Evolutionary conservation across 2,888 invertebrate species (phyloP), one percentile per base, ranked within the genome.

Genomic region (Agrotis segetum): DNA sequence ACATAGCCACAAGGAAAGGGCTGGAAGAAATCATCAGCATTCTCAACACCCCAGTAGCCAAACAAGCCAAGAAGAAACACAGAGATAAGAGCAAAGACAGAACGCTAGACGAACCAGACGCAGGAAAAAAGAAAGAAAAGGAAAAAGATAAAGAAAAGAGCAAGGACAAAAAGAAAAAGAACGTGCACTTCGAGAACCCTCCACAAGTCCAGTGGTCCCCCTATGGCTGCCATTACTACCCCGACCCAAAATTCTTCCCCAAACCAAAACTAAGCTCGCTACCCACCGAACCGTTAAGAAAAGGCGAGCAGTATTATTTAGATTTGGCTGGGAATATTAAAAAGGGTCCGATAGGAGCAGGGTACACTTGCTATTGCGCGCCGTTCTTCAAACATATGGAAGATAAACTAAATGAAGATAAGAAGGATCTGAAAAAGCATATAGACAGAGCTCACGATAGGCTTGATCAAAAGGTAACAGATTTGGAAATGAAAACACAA

Each of bases 301-400:
- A 98, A 87, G 99, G 99, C 74, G 99, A 99, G 93, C 99, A 99
- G 92, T 99, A 99, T 93, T 99, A 98, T 92, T 96, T 99, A 83
- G 99, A 99, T 92, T 96, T 99, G 82, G 99, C 99, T 17, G 99
- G 99, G 2, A 99, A 99, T 90, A 98, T 99, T 77, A 97, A 98
- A 86, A 99, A 99, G 95, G 99, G 99, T 1, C 99, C 99, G 0
- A 98, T 99, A n/a, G 99, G 99, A 0, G 98, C 98, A 2, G 99
- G 99, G 0, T 98, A 99, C 91, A 98, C 98, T 0, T 99, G 99
- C 92, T 99, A 98, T 90, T 99, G 99, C 90, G 98, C 98, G 0
- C 99, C 99, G 0, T 98, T 99, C 92, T 98, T 99, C 89, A 97
- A 98, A 77, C 98, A 98, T 83, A 97, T 99, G 93, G 99, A 99